These are phyloP conservation scores for Plotosus lineatus DNA, from an alignment of 2,113 vertebrate species.

Conservation along the genomic window DNA sequence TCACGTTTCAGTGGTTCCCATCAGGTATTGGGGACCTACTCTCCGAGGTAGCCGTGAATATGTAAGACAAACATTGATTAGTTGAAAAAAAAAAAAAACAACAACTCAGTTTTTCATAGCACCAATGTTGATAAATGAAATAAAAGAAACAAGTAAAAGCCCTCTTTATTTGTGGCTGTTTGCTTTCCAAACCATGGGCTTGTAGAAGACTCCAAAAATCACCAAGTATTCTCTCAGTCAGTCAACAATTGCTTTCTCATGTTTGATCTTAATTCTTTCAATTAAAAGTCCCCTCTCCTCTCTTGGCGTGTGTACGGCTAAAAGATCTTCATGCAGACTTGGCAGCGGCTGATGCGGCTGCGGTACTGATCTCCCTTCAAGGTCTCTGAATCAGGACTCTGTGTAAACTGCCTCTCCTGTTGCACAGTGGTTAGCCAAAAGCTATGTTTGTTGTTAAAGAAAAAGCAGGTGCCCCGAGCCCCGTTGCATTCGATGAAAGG, in stretches of 20 bases:
- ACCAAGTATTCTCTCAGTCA: constrained; percentile 6
- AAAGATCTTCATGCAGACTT: constrained; percentile 95
- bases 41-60: constrained; percentile 81
- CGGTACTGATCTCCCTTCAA: constrained; percentile 87
- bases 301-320: constrained; percentile 61
- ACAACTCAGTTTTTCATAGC: constrained; percentile 66
- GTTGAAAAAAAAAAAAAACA: constrained; percentile 59
- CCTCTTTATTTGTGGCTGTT: constrained; percentile 38
- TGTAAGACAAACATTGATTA: constrained; percentile 51
- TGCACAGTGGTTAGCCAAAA: constrained; percentile 92
- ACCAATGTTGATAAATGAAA: constrained; percentile 73
- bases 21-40: constrained; percentile 57
- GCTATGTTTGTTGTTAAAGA: constrained; percentile 95
- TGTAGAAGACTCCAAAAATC: neutral
- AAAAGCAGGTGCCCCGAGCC: constrained; percentile 87
- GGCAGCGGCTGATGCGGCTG: constrained; percentile 87
- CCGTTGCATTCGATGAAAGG: constrained; percentile 97
- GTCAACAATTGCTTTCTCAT: constrained; percentile 27
- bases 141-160: constrained; percentile 34
- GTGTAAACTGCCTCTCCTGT: constrained; percentile 75
- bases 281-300: constrained; percentile 30
- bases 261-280: constrained; percentile 36
- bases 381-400: constrained; percentile 73
- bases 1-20: constrained; percentile 49
- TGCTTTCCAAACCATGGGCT: neutral